phyloP scores from a whole-genome alignment of 2,797 vertebrate genomes.

The Poecilia wingei region DNA sequence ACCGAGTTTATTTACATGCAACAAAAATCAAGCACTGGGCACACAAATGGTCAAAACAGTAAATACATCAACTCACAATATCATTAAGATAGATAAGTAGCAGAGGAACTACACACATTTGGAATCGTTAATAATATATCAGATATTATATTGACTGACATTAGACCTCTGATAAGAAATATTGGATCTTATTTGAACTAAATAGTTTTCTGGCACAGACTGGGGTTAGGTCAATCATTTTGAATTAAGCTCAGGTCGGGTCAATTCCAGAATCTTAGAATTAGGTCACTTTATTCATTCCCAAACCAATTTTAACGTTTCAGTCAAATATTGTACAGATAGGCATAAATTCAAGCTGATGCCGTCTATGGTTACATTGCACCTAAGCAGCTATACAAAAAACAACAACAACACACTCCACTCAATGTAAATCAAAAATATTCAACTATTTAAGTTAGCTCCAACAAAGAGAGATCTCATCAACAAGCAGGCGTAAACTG shows the following conservation, averaged over 20 bases:
- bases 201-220: not conserved
- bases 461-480: not conserved
- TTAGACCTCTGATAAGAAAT: not conserved
- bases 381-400: not conserved
- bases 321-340: not conserved
- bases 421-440: not conserved
- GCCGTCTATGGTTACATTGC: not conserved
- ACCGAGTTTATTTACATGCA: not conserved
- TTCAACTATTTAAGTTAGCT: not conserved
- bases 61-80: not conserved
- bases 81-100: not conserved
- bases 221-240: not conserved
- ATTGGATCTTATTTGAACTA: not conserved
- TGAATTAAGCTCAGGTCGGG: not conserved
- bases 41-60: not conserved
- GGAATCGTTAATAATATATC: not conserved
- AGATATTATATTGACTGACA: no score
- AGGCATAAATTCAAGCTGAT: not conserved
- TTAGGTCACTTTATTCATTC: not conserved
- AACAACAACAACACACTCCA: not conserved
- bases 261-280: not conserved
- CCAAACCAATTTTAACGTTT: not conserved
- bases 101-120: not conserved
- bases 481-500: not conserved
- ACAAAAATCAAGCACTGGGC: not conserved